phyloP scores from a whole-genome alignment of 2,888 invertebrate genomes.

The Tanytarsus gracilentus region DNA sequence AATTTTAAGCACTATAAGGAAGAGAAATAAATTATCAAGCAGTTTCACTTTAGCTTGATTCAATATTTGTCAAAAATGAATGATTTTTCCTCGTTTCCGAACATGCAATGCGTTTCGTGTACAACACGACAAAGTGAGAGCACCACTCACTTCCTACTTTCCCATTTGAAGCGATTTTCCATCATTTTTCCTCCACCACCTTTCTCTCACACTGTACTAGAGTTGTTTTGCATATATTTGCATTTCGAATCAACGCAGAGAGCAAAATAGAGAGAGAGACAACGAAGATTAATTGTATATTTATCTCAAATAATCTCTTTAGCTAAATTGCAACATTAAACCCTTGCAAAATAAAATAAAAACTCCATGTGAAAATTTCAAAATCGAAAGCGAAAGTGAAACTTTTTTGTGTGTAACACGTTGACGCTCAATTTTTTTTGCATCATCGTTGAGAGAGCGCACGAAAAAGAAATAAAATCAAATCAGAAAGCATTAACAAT shows the following conservation, averaged over 20 bases:
- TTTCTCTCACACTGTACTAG: neutral
- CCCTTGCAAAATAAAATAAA: slow-evolving; percentile 11
- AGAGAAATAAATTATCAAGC: neutral
- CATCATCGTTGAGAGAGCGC: slow-evolving; percentile 3
- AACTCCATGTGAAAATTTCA: slow-evolving; percentile 13
- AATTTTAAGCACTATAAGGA: neutral
- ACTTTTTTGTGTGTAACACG: neutral
- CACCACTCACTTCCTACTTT: slow-evolving; percentile 24
- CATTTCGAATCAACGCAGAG: neutral
- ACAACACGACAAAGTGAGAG: slow-evolving; percentile 25
- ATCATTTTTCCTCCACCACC: neutral
- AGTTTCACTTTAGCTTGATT: slow-evolving; percentile 15
- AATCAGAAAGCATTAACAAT: slow-evolving; percentile 6
- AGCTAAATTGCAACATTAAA: slow-evolving; percentile 1
- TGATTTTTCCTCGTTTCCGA: slow-evolving; percentile 13
- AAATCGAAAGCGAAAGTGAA: slow-evolving; percentile 25
- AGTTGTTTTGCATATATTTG: neutral
- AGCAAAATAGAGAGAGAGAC: neutral
- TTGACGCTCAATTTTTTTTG: slow-evolving; percentile 18
- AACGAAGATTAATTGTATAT: slow-evolving; percentile 8
- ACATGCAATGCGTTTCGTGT: slow-evolving; percentile 14
- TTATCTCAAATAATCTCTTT: neutral
- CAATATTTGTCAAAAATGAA: slow-evolving; percentile 22
- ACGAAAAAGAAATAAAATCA: slow-evolving; percentile 2
- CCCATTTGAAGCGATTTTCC: neutral